Evolutionary conservation across 2,113 vertebrate species (phyloP), one percentile per base, ranked within the genome.

Genomic region (Chionis minor): DNA sequence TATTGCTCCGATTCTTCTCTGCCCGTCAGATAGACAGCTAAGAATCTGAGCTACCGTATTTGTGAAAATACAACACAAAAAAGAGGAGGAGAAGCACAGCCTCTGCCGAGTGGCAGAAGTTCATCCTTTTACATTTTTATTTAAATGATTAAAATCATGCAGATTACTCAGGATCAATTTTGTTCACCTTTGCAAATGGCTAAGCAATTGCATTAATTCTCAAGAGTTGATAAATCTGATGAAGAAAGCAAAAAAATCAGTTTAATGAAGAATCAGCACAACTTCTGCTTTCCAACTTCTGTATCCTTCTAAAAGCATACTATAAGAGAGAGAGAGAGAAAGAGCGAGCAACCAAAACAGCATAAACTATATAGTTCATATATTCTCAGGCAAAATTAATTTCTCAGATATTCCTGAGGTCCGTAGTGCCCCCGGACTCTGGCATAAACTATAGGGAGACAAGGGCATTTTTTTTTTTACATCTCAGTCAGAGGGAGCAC

Each of bases 401-500:
- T 95, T 47, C 17, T 38, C 14, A 75, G 33, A 12, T 77, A 62
- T 42, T 70, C 24, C 30, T 70, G 54, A 90, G 51, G 11, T 75
- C 52, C 49, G 38, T 12, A 79, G 15, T 3, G 2, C 74, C 38
- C 38, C 45, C 6, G 8, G 24, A 33, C 30, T 66, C 51, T 65
- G 49, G 8, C 9, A 63, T 21, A 21, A 92, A 22, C 44, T 42
- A 70, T 5, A 47, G 52, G 62, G 62, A 81, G 44, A 86, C 56
- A 67, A 87, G 51, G n/a, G 16, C 42, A 58, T 72, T 93, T 86
- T 61, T 38, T 38, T 38, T 63, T 20, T 11, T 5, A 80, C 70
- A 52, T 66, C 73, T 95, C 54, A 95, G 77, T 96, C 91, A 88
- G 42, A 88, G 67, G 59, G 67, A 95, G n/a, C 79, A 74, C 62